A percentile compares a stretch with the other conserved stretches of the same genome.
phyloP scores from a whole-genome alignment of 2,113 vertebrate species.

The Calyptommatus sinebrachiatus region DNA sequence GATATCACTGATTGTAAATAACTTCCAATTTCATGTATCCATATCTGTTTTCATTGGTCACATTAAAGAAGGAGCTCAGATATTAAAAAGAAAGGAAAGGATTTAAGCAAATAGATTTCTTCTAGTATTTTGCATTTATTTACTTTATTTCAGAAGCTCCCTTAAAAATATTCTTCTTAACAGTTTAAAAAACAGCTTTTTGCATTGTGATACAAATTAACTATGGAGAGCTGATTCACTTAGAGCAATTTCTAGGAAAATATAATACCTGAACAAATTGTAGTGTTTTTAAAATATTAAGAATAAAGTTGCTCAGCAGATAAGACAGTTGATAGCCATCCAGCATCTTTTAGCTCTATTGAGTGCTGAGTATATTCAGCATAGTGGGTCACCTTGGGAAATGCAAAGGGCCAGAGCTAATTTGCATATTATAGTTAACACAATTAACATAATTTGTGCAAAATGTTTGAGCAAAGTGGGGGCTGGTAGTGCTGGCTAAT shows the following conservation, averaged over 20 bases:
- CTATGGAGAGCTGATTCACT: not conserved
- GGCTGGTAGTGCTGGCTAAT: constrained; percentile 10
- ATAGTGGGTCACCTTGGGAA: constrained; percentile 28
- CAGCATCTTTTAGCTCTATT: not conserved
- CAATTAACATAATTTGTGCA: constrained; percentile 38
- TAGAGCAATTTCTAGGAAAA: not conserved
- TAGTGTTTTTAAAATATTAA: not conserved
- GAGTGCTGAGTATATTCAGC: constrained; percentile 6
- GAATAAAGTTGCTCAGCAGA: constrained; percentile 1
- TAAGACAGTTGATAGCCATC: not conserved
- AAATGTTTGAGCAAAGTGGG: constrained; percentile 10
- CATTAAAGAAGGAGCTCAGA: constrained; percentile 19
- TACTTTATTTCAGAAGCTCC: not conserved
- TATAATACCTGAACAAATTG: not conserved
- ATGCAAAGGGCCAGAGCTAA: constrained; percentile 27
- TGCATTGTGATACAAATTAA: not conserved
- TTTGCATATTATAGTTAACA: constrained; percentile 42
- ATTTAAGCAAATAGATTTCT: constrained; percentile 4
- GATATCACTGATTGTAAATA: not conserved
- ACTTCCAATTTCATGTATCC: constrained; percentile 12
- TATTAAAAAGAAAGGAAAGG: constrained; percentile 14
- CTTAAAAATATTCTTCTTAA: not conserved
- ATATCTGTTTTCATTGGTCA: not conserved
- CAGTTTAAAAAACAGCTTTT: constrained; percentile 1
- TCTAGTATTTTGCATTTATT: not conserved